Evolutionary conservation across 2,888 invertebrate genomes (phyloP).

Genomic region (Spicauda simplicius): DNA sequence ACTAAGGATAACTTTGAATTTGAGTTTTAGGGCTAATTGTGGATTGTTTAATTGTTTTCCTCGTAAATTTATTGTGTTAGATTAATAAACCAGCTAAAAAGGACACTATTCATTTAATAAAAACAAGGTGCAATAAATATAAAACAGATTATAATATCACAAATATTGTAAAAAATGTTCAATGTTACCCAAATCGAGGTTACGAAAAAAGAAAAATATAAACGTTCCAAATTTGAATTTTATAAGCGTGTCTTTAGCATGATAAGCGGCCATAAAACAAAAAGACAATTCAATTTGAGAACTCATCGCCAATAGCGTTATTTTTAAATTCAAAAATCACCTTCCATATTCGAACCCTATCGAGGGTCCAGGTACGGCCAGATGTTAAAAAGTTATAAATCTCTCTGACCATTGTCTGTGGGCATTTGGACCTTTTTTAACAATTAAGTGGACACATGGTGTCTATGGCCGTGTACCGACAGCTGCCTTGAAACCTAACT

Average conservation of each 20-base stretch:
- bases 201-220: too few species aligned
- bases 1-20: too few species aligned
- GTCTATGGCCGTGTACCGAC: slow-evolving; percentile 48
- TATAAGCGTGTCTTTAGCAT: neutral
- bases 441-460: slow-evolving; percentile 70
- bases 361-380: slow-evolving; percentile 59
- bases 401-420: slow-evolving; percentile 67
- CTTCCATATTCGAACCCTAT: slow-evolving; percentile 48
- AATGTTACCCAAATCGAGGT: too few species aligned
- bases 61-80: too few species aligned
- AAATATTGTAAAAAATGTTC: too few species aligned
- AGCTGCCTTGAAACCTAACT: slow-evolving; percentile 49
- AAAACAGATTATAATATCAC: too few species aligned
- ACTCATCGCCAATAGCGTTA: slow-evolving; percentile 26
- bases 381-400: slow-evolving; percentile 72
- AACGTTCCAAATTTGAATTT: too few species aligned
- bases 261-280: neutral
- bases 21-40: too few species aligned
- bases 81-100: too few species aligned
- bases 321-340: slow-evolving; percentile 37
- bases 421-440: slow-evolving; percentile 62
- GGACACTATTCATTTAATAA: too few species aligned
- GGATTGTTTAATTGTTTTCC: too few species aligned
- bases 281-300: neutral
- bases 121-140: too few species aligned